phyloP scores from a whole-genome alignment of 92 coral and sea anemone species.

The Zoanthus solanderi region DNA sequence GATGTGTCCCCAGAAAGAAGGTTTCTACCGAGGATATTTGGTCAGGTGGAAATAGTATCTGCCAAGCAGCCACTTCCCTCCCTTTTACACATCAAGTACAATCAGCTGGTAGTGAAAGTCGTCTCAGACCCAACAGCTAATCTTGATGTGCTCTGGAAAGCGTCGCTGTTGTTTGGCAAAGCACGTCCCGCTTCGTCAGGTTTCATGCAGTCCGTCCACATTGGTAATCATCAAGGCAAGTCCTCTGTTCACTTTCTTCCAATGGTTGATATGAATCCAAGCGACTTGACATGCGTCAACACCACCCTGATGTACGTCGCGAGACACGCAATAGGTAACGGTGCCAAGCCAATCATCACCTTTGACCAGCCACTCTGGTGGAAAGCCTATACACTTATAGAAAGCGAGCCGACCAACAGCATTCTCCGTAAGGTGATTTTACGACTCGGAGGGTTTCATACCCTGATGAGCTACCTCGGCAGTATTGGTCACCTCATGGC shows the following conservation, averaged over 20 bases:
- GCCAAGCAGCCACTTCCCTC: constrained; percentile 47
- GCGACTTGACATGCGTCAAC: background rate
- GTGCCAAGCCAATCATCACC: constrained; percentile 19
- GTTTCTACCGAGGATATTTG: constrained; percentile 37
- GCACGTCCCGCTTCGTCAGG: constrained; percentile 8
- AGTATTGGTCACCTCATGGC: constrained; percentile 61
- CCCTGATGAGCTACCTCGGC: constrained; percentile 56
- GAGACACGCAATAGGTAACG: constrained; percentile 29
- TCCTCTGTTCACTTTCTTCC: constrained; percentile 44
- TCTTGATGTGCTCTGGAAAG: constrained; percentile 65
- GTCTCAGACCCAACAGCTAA: constrained; percentile 61
- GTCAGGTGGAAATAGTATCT: constrained; percentile 55
- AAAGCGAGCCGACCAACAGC: constrained; percentile 21
- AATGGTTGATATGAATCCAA: constrained; percentile 4
- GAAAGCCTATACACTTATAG: constrained; percentile 31
- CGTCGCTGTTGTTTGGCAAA: constrained; percentile 58
- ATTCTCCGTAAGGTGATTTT: constrained; percentile 34
- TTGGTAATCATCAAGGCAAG: constrained; percentile 48
- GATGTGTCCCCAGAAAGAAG: constrained; percentile 39
- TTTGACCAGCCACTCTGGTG: constrained; percentile 63
- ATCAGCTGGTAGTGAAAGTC: constrained; percentile 30
- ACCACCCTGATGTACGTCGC: constrained; percentile 30
- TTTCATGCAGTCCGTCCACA: constrained; percentile 60
- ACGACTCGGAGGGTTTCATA: constrained; percentile 52
- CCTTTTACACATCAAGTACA: constrained; percentile 54